A percentile compares a stretch with the other conserved stretches of the same genome.
These are phyloP conservation scores for Leuciscus idus DNA, from an alignment of 2,113 vertebrate genomes.

Conservation along the genomic window DNA sequence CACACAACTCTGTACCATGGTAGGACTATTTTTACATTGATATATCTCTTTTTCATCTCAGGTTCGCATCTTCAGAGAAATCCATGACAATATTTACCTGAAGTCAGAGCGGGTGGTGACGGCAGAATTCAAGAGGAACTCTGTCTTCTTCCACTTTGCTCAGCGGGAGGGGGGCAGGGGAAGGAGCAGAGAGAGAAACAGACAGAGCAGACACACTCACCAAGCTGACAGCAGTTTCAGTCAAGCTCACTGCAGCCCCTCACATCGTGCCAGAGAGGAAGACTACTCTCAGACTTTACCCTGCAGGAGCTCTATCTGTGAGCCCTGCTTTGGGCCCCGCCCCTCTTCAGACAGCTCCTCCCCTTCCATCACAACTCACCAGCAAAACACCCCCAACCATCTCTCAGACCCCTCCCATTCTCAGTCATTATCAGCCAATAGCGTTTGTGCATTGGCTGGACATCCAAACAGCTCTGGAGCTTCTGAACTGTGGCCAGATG, in stretches of 20 bases:
- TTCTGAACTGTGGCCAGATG: conserved; percentile 76
- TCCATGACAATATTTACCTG: conserved; percentile 79
- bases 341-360: conserved; percentile 61
- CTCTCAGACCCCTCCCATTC: conserved; percentile 13
- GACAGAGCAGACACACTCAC: conserved; percentile 50
- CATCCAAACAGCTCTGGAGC: conserved; percentile 32
- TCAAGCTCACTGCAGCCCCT: conserved; percentile 39
- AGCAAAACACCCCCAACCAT: background rate
- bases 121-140: conserved; percentile 61
- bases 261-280: background rate
- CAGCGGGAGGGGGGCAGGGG: conserved; percentile 58
- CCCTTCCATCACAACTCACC: background rate
- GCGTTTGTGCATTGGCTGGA: conserved; percentile 9
- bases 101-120: conserved; percentile 68
- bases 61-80: conserved; percentile 85
- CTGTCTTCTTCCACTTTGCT: conserved; percentile 57
- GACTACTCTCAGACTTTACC: conserved; percentile 19
- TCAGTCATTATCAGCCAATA: conserved; percentile 29
- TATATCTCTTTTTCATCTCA: conserved; percentile 54
- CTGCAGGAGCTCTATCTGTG: conserved; percentile 60
- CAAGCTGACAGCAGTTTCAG: conserved; percentile 39
- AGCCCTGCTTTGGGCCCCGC: conserved; percentile 71
- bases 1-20: background rate
- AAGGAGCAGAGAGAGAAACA: conserved; percentile 48
- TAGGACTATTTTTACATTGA: background rate